Base-by-base conservation (phyloP, 2,113 vertebrate genomes). In the Suncus etruscus region DNA sequence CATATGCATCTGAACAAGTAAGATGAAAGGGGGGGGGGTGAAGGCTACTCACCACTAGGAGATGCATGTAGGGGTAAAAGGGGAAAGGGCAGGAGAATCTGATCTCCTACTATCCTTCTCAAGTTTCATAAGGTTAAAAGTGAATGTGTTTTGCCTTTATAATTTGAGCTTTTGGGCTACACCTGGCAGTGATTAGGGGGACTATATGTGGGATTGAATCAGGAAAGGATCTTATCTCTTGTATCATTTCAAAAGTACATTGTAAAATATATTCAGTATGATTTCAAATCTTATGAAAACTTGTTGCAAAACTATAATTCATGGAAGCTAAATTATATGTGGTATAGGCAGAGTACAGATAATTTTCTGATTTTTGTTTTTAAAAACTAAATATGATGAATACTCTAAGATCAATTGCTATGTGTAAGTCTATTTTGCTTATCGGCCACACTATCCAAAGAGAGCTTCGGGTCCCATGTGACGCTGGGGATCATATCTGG, bases 171-270 rank as follows among this genome's bases (percentile, higher is more conserved):
- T 61, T 61, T 61, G 58, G 22, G 58, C 18, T 16, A 61, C 58
- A 61, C 2, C 18, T 61, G 20, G 18, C 2, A 61, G 58, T 20
- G 58, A 16, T 61, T 20, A 61, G 58, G 58, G 4, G 58, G 58
- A 61, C 16, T 16, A 61, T 22, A 61, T 61, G 18, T 22, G 15
- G 58, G 58, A 61, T 22, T 61, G 58, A 61, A 61, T 61, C 58
- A 61, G 58, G 58, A 16, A 61, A 16, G 58, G 58, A 20, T 20
- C 18, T 61, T 61, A 22, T 16, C 22, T 61, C 48, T 77, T 81
- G 78, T 77, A n/a, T 77, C 51, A 61, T 81, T 87, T 91, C 82
- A 77, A 83, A 83, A 81, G 39, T 31, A 80, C 74, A 6, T 29
- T 50, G 58, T 45, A 94, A 93, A 68, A 90, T 58, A 72, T 39